phyloP scores from a whole-genome alignment of 2,113 vertebrate genomes.

The Variabilichromis moorii region DNA sequence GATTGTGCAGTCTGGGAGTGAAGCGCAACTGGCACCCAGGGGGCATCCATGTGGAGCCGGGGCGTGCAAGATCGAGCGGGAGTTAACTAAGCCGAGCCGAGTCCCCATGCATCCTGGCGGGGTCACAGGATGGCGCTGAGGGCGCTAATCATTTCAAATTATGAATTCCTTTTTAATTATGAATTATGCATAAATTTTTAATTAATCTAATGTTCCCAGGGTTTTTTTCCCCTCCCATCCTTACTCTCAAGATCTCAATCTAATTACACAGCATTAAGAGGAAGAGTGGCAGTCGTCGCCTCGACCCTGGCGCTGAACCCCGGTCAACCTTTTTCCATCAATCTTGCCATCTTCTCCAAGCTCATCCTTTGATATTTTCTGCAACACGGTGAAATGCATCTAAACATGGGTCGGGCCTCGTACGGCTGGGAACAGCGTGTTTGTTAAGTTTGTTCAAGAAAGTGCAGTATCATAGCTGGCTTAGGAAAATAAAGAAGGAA shows the following conservation, averaged over 20 bases:
- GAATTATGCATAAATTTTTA: conserved; percentile 82
- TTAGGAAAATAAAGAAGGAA: background rate
- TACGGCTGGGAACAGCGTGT: conserved; percentile 18
- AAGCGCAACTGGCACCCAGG: conserved; percentile 55
- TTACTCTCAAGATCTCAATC: conserved; percentile 68
- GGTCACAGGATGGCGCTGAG: conserved; percentile 66
- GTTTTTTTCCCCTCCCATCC: conserved; percentile 47
- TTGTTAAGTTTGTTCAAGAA: conserved; percentile 9
- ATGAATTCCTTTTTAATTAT: conserved; percentile 79
- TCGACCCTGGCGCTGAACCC: conserved; percentile 57
- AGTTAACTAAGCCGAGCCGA: conserved; percentile 61
- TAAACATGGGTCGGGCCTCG: conserved; percentile 25
- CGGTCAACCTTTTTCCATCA: conserved; percentile 67
- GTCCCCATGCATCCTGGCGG: conserved; percentile 56
- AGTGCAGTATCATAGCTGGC: background rate
- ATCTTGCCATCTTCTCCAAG: conserved; percentile 54
- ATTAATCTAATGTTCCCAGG: conserved; percentile 78
- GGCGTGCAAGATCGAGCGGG: conserved; percentile 44
- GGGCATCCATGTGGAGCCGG: conserved; percentile 42
- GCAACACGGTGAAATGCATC: conserved; percentile 51
- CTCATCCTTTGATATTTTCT: conserved; percentile 40
- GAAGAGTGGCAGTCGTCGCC: conserved; percentile 62
- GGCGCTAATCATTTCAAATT: conserved; percentile 77
- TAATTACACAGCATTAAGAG: conserved; percentile 74
- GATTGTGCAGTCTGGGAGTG: conserved; percentile 66